Conservation (phyloP, 2,888 invertebrate species). For the Entomobrya proxima region DNA sequence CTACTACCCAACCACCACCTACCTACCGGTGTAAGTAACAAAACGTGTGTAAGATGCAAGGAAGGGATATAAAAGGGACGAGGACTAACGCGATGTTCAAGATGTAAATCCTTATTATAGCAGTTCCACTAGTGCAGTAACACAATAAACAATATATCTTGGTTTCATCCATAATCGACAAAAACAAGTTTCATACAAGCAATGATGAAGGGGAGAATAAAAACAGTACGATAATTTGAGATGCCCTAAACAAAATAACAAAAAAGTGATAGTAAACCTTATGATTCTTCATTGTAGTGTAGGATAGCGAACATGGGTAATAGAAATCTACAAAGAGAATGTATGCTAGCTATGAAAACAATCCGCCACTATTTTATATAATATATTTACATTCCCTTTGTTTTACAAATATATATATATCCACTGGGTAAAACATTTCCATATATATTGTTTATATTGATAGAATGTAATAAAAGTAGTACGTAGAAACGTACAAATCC, state of each 20-base stretch:
- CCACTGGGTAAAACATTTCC: neutral
- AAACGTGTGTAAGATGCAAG: neutral
- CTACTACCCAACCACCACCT: neutral
- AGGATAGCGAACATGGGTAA: too few relatives aligned
- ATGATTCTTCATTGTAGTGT: too few relatives aligned
- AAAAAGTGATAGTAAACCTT: neutral
- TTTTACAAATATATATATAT: neutral
- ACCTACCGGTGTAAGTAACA: too few relatives aligned
- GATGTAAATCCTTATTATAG: conserved; percentile 45
- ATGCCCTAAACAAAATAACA: neutral
- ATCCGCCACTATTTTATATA: too few relatives aligned
- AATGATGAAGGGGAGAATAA: neutral
- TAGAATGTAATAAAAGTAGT: conserved; percentile 33
- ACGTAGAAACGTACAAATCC: conserved; percentile 38
- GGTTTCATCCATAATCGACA: neutral
- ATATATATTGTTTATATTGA: conserved; percentile 33
- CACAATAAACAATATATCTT: conserved; percentile 35
- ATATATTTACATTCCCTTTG: neutral
- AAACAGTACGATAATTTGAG: neutral
- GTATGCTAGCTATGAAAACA: too few relatives aligned
- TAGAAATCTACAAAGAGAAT: too few relatives aligned
- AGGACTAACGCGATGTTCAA: neutral
- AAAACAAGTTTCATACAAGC: neutral
- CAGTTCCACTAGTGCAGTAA: conserved; percentile 12
- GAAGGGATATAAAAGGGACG: neutral